Evolutionary conservation across 2,113 vertebrate genomes (phyloP).

Genomic region (Anolis sagrei): DNA sequence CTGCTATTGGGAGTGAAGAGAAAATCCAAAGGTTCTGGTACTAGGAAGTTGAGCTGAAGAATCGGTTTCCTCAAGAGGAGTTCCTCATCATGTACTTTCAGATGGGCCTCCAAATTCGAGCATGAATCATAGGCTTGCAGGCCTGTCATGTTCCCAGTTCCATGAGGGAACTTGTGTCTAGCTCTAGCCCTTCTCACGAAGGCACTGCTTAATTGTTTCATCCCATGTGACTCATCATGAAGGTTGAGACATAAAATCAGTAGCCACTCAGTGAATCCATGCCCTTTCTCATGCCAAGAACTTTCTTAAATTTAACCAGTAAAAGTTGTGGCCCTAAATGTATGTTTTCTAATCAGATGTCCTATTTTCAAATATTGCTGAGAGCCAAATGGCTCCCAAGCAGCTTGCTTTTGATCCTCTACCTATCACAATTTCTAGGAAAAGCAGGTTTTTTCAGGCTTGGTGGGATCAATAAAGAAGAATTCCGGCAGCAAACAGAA

Average conservation of each 20-base stretch:
- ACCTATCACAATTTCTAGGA: conserved; percentile 1
- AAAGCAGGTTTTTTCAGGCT: conserved; percentile 11
- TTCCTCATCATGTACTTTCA: neutral
- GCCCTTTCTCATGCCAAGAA: neutral
- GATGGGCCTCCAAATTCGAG: neutral
- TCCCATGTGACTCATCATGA: neutral
- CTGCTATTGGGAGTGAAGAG: too few species aligned
- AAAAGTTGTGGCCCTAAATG: conserved; percentile 13
- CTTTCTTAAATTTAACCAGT: neutral
- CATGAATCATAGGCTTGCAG: neutral
- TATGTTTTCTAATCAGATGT: conserved; percentile 18
- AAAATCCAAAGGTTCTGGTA: too few species aligned
- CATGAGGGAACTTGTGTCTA: neutral
- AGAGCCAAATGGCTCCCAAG: neutral
- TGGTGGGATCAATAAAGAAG: conserved; percentile 24
- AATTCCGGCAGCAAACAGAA: conserved; percentile 23
- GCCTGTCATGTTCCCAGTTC: neutral
- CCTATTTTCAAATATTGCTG: conserved; percentile 44
- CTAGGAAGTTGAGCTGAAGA: neutral
- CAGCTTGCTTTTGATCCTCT: conserved; percentile 13
- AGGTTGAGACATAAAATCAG: neutral
- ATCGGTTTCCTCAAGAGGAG: neutral
- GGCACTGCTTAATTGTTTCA: too few species aligned
- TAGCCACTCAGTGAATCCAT: neutral
- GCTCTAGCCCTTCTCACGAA: neutral